phyloP scores from a whole-genome alignment of 2,888 invertebrate genomes.

The Eristalis arbustorum region DNA sequence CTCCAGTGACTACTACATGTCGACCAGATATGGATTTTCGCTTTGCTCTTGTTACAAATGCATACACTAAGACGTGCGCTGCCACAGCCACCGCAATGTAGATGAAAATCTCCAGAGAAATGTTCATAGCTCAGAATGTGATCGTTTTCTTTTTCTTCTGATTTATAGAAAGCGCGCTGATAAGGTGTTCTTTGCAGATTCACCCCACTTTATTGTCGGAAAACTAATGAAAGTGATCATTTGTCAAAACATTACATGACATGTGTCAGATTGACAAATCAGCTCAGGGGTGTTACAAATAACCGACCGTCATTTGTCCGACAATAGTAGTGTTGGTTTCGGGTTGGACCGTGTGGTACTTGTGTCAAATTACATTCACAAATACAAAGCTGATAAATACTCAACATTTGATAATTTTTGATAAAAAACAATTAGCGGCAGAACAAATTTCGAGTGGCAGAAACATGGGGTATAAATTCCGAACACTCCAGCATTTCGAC shows the following conservation, averaged over 20 bases:
- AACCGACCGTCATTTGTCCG: neutral
- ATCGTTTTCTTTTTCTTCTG: constrained; percentile 3
- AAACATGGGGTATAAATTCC: no score
- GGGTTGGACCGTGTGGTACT: no score
- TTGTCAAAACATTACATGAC: constrained; percentile 25
- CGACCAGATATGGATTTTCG: constrained; percentile 79
- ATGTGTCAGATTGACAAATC: neutral
- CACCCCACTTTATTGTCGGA: constrained; percentile 27
- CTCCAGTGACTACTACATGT: constrained; percentile 92
- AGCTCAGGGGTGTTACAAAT: constrained; percentile 1
- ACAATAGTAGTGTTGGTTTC: no score
- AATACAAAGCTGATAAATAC: no score
- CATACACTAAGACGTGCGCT: constrained; percentile 74
- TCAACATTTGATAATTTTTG: no score
- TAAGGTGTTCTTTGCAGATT: constrained; percentile 18
- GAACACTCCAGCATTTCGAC: neutral
- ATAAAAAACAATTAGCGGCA: no score
- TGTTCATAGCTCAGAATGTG: constrained; percentile 71
- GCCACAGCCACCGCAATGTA: constrained; percentile 74
- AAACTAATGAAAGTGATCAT: constrained; percentile 14
- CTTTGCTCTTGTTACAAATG: constrained; percentile 76
- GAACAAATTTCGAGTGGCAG: no score
- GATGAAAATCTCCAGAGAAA: constrained; percentile 74
- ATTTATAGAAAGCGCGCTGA: constrained; percentile 49
- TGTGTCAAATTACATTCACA: no score